Conservation (phyloP, 1,140 invertebrate species). For the Hycleus cichorii region DNA sequence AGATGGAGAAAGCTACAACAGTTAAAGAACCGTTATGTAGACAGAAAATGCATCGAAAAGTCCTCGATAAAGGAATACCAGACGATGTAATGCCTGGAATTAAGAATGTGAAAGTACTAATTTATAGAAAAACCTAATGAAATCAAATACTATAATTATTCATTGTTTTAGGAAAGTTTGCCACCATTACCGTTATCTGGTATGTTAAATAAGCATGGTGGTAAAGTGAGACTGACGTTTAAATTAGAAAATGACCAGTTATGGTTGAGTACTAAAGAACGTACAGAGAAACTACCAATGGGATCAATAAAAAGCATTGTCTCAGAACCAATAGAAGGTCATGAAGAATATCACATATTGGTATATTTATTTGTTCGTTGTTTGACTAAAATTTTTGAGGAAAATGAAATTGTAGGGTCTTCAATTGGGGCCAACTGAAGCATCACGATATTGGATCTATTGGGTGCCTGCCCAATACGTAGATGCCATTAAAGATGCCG, state of each 20-base stretch:
- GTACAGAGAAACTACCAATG: constrained; percentile 89
- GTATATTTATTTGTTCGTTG: constrained; percentile 46
- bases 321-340: constrained; percentile 78
- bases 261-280: constrained; percentile 90
- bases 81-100: constrained; percentile 86
- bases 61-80: constrained; percentile 84
- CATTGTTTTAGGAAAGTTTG: constrained; percentile 59
- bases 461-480: constrained; percentile 92
- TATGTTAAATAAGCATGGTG: constrained; percentile 89
- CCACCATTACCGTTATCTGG: constrained; percentile 77
- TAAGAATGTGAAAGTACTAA: constrained; percentile 62
- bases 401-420: constrained; percentile 52
- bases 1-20: constrained; percentile 50
- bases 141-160: too few species aligned
- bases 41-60: constrained; percentile 82
- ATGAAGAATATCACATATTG: constrained; percentile 92
- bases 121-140: neutral
- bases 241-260: constrained; percentile 88
- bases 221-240: constrained; percentile 87
- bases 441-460: constrained; percentile 87
- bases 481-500: constrained; percentile 85
- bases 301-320: constrained; percentile 80
- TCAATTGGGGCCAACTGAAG: constrained; percentile 81
- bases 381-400: neutral
- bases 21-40: constrained; percentile 73